Base-by-base conservation (phyloP, 2,888 invertebrate species). In the Campoplex capitator region DNA sequence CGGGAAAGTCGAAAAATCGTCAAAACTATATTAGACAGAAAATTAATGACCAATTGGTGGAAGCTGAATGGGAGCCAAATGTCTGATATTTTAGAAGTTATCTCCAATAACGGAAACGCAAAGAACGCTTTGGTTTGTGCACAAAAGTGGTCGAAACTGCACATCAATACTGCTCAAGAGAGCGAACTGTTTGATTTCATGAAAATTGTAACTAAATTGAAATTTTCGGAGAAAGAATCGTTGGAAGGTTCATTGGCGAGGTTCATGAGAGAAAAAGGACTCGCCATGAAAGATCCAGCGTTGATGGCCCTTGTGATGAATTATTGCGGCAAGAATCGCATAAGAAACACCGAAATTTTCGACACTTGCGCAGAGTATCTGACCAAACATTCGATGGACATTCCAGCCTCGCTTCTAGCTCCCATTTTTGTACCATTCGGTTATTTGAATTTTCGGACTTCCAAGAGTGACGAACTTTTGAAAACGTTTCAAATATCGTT, bases 351-450 rank as follows among this genome's bases (percentile, higher is more conserved):
- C 11, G 89, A 93, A 35, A 96, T 97, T 89, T 92, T 97, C 45
- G 95, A 96, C 86, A 95, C 95, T 54, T 96, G 96, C 86, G 95
- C 95, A 84, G 94, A 95, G 88, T 96, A 96, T 91, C 96, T 97
- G 91, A 92, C 95, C 1, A 93, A 92, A 11, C 95, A 96, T 84
- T 94, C 94, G 3, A 90, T 91, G 16, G 90, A 94, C 80, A 94
- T 97, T 73, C 95, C 96, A 67, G 93, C 95, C 1, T 94, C 95
- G 83, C 95, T 96, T 90, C 91, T 96, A 16, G 95, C 96, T 88
- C 95, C 95, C 1, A 95, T 97, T 74, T 94, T 97, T 77, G 95
- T 95, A 88, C 95, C 96, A 1, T 96, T 96, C 93, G 97, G 97
- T 11, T 95, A 95, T 88, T 94, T 97, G 58, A 95, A 96, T 92